phyloP scores from a whole-genome alignment of 2,113 vertebrate genomes.

The Melanostigma gelatinosum region DNA sequence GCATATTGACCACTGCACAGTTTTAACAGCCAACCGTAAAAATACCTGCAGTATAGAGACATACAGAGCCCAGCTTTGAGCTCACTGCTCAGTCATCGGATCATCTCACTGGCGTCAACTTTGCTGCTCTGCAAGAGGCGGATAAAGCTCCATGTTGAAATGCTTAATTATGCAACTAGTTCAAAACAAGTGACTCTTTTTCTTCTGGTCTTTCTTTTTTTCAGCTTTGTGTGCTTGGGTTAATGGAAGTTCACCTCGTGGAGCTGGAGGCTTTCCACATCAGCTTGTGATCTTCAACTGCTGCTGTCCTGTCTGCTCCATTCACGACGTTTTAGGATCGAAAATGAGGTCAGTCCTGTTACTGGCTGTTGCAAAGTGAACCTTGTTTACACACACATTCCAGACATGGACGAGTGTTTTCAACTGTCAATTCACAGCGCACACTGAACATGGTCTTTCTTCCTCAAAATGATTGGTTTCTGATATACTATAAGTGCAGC shows the following conservation, averaged over 20 bases:
- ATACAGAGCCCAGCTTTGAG: slow-evolving; percentile 58
- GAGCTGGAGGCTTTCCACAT: slow-evolving; percentile 41
- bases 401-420: neutral
- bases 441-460: neutral
- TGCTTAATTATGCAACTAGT: neutral
- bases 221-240: neutral
- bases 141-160: slow-evolving; percentile 29
- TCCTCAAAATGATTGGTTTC: slow-evolving; percentile 1
- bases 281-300: slow-evolving; percentile 37
- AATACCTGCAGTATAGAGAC: slow-evolving; percentile 58
- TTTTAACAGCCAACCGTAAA: slow-evolving; percentile 71
- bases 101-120: slow-evolving; percentile 41
- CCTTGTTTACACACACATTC: slow-evolving; percentile 8
- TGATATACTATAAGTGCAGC: neutral
- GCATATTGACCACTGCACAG: slow-evolving; percentile 53
- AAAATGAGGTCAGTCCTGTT: slow-evolving; percentile 52
- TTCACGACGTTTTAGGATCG: slow-evolving; percentile 10
- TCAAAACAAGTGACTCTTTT: slow-evolving; percentile 25
- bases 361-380: slow-evolving; percentile 29
- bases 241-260: slow-evolving; percentile 24
- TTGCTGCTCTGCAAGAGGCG: slow-evolving; percentile 43
- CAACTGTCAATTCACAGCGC: neutral
- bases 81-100: slow-evolving; percentile 47
- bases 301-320: slow-evolving; percentile 32
- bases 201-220: neutral